Evolutionary conservation across 2,113 vertebrate species (phyloP).

Genomic region (Desmodus rotundus): DNA sequence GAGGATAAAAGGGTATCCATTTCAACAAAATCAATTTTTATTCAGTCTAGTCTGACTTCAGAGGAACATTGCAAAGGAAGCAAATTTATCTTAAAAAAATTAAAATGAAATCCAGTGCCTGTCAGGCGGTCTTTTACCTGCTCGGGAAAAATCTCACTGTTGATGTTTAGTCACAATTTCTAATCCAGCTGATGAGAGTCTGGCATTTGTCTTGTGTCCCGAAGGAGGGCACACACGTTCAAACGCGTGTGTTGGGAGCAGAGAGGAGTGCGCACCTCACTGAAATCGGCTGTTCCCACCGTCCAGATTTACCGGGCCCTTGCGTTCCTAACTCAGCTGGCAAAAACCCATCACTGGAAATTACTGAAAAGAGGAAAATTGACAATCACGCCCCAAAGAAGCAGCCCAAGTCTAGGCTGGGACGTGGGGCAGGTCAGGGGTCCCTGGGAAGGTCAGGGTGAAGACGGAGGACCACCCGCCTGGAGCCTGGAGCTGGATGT

Average conservation of each 20-base stretch:
- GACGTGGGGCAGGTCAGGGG: too few relatives aligned
- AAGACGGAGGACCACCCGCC: rapidly evolving
- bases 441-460: rapidly evolving
- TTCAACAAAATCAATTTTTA: conserved; percentile 43
- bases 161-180: conserved; percentile 44
- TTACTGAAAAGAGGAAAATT: background rate
- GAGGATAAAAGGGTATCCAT: conserved; percentile 39
- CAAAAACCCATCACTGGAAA: background rate
- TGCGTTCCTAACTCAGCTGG: too few relatives aligned
- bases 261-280: background rate
- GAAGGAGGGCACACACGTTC: background rate
- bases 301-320: too few relatives aligned
- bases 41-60: conserved; percentile 28
- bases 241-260: too few relatives aligned
- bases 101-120: conserved; percentile 36
- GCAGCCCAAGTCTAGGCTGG: background rate
- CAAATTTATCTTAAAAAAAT: conserved; percentile 54
- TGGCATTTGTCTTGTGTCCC: conserved; percentile 58
- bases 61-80: conserved; percentile 34
- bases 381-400: background rate
- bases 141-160: conserved; percentile 55
- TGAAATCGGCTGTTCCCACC: background rate
- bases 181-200: conserved; percentile 45
- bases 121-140: conserved; percentile 16
- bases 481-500: background rate